These are phyloP conservation scores for Streblospio benedicti DNA, from an alignment of 1,140 invertebrate genomes.

Conservation along the genomic window DNA sequence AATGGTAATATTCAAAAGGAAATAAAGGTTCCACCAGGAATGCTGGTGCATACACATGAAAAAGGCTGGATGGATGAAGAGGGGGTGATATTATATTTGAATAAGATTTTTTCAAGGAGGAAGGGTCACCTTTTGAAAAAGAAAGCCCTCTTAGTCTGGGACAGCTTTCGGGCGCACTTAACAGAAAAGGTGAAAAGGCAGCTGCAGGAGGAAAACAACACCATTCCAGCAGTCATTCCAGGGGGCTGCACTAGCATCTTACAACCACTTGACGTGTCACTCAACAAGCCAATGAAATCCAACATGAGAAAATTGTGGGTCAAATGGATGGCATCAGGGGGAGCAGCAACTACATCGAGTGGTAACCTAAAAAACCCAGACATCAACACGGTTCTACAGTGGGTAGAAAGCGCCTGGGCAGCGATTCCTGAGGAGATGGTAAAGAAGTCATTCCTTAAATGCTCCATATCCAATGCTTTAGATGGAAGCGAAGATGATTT, in stretches of 20 bases:
- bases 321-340: conserved; percentile 25
- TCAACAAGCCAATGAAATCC: conserved; percentile 23
- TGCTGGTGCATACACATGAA: conserved; percentile 8
- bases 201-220: conserved; percentile 2
- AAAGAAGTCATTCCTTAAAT: too few species aligned
- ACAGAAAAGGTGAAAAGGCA: conserved; percentile 9
- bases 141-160: conserved; percentile 22
- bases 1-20: conserved; percentile 31
- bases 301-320: conserved; percentile 22
- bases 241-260: conserved; percentile 18
- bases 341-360: too few species aligned
- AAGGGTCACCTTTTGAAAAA: conserved; percentile 12
- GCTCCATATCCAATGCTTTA: too few species aligned
- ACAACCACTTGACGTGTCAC: conserved; percentile 18
- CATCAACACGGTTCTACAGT: too few species aligned
- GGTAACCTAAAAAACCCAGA: too few species aligned
- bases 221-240: conserved; percentile 16
- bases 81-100: conserved; percentile 19
- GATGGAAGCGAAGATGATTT: too few species aligned
- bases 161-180: conserved; percentile 19
- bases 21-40: conserved; percentile 13
- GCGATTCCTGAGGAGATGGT: too few species aligned
- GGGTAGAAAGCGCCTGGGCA: too few species aligned
- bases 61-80: conserved; percentile 30
- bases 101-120: conserved; percentile 20